A percentile compares a stretch with the other conserved stretches of the same genome.
These are phyloP conservation scores for Petrosia ficiformis DNA, from an alignment of 37 sponge, comb jelly and placozoan species.

Conservation along the genomic window DNA sequence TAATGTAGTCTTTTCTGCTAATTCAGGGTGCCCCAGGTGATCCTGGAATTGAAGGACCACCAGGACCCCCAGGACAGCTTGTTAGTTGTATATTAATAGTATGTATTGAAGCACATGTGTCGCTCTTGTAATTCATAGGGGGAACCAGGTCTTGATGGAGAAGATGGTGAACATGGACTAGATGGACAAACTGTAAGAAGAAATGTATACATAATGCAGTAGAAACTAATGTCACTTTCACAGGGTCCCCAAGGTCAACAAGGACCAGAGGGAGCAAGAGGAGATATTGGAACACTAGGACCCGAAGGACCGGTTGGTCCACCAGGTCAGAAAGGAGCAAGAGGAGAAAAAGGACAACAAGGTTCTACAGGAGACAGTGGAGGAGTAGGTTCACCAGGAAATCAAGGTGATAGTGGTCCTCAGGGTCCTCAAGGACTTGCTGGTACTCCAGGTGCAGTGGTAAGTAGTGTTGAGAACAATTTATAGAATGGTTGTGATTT, in stretches of 20 bases:
- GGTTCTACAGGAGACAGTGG: conserved; percentile 51
- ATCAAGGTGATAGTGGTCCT: conserved; percentile 52
- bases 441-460: conserved; percentile 60
- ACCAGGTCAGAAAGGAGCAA: conserved; percentile 22
- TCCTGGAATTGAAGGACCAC: conserved; percentile 12
- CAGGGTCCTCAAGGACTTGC: conserved; percentile 40
- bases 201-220: neutral
- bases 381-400: conserved; percentile 36
- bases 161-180: neutral
- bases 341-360: conserved; percentile 43
- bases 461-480: conserved; percentile 17
- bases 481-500: neutral
- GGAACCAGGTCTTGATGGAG: neutral
- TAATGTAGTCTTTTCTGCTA: neutral
- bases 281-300: conserved; percentile 17
- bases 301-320: conserved; percentile 41
- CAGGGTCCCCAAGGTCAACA: neutral
- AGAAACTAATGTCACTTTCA: neutral
- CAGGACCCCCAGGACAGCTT: conserved; percentile 8
- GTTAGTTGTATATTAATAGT: neutral
- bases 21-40: conserved; percentile 30
- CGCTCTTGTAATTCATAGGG: neutral
- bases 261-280: neutral
- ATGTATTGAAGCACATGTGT: neutral
- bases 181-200: neutral